Percentiles rank a stretch among this genome's conserved stretches.
Conservation (phyloP, 2,113 vertebrate genomes). For the Gallinago undulata region DNA sequence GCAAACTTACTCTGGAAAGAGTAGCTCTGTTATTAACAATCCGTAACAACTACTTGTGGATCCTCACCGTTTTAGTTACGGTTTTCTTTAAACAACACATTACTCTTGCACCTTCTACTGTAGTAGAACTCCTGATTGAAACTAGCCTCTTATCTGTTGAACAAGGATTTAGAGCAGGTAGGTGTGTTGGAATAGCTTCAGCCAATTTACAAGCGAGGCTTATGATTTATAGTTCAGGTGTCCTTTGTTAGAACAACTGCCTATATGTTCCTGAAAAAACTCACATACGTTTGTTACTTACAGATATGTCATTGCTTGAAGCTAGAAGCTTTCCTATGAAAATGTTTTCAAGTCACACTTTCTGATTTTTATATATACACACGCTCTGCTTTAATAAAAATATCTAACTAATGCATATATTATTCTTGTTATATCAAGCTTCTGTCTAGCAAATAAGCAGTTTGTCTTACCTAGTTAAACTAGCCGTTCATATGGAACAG, state of each 20-base stretch:
- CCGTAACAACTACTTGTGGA: neutral
- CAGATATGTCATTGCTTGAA: constrained; percentile 4
- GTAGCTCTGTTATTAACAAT: neutral
- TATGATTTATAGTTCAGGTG: neutral
- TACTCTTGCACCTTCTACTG: neutral
- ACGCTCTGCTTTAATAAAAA: neutral
- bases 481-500: neutral
- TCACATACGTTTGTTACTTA: neutral
- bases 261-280: neutral
- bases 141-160: constrained; percentile 33
- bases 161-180: constrained; percentile 14
- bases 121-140: constrained; percentile 45
- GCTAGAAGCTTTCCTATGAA: constrained; percentile 14
- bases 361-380: neutral
- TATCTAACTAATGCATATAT: neutral
- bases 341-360: neutral
- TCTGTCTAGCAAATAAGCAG: constrained; percentile 3
- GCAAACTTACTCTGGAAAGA: neutral
- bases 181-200: constrained; percentile 5
- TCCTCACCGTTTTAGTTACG: neutral
- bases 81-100: neutral
- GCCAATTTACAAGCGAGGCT: neutral
- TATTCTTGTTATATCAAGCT: constrained; percentile 9
- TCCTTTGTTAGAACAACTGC: neutral
- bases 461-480: constrained; percentile 2